phyloP scores from a whole-genome alignment of 2,797 vertebrate species.

The Propithecus perrieri region DNA sequence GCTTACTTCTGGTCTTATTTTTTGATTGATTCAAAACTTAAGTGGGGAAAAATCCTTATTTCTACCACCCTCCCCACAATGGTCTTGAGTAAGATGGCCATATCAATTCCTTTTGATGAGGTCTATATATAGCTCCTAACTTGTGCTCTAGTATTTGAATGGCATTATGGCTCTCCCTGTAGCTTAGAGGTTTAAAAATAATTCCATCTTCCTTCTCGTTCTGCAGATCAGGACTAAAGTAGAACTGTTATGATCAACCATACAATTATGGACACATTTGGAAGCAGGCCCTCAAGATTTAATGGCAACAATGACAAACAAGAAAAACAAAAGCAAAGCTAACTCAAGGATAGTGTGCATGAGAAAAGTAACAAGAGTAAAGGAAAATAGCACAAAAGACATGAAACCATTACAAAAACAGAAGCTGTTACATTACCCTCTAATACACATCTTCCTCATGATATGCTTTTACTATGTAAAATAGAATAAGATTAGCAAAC shows the following conservation, averaged over 20 bases:
- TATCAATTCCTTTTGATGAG: background rate
- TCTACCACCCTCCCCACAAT: rapidly evolving
- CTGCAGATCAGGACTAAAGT: background rate
- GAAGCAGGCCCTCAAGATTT: background rate
- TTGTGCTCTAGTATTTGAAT: background rate
- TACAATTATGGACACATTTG: background rate
- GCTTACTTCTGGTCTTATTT: background rate
- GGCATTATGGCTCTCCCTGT: background rate
- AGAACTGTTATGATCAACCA: background rate
- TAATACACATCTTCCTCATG: background rate
- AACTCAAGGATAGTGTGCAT: background rate
- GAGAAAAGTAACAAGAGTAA: background rate
- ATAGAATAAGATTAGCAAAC: background rate
- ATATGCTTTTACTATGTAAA: background rate
- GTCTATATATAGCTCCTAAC: background rate
- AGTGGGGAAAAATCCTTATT: background rate
- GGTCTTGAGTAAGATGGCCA: background rate
- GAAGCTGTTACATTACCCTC: background rate
- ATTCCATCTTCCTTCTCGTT: background rate
- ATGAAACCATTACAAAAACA: background rate
- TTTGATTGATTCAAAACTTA: background rate
- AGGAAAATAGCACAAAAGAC: background rate
- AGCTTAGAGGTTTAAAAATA: background rate
- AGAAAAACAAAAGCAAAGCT: background rate
- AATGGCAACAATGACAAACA: background rate